Conservation (phyloP, 2,888 invertebrate species). For the Hirtodrosophila histrioides region DNA sequence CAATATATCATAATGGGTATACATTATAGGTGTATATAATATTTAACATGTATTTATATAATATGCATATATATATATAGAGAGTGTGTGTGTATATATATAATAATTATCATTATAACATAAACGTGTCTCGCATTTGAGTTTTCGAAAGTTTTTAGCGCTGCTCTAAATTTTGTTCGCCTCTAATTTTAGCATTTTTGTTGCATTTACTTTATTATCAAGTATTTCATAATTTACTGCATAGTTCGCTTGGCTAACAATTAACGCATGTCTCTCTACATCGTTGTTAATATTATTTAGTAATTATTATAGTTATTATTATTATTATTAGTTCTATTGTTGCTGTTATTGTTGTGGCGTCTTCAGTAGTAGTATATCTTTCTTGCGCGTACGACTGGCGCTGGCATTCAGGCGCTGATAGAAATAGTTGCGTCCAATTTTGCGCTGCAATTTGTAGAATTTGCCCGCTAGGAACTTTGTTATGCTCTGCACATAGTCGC, state of each 20-base stretch:
- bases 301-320: conserved; percentile 23
- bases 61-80: conserved; percentile 27
- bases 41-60: conserved; percentile 55
- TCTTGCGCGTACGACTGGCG: conserved; percentile 82
- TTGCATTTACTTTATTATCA: conserved; percentile 40
- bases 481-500: conserved; percentile 82
- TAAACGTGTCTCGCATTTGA: conserved; percentile 53
- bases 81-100: conserved; percentile 45
- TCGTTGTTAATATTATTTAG: conserved; percentile 21
- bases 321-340: conserved; percentile 24
- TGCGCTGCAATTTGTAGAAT: conserved; percentile 83
- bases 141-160: conserved; percentile 34
- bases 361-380: conserved; percentile 80
- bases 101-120: conserved; percentile 77
- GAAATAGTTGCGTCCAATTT: conserved; percentile 84
- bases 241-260: conserved; percentile 40
- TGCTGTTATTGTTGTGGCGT: conserved; percentile 62
- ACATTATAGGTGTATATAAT: conserved; percentile 55
- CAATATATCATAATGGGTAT: conserved; percentile 64
- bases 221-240: conserved; percentile 32
- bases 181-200: conserved; percentile 17
- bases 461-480: conserved; percentile 84
- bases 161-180: conserved; percentile 34
- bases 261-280: conserved; percentile 42
- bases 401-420: conserved; percentile 80